phyloP scores from a whole-genome alignment of 2,888 invertebrate species.

The Orchesellides sinensis region DNA sequence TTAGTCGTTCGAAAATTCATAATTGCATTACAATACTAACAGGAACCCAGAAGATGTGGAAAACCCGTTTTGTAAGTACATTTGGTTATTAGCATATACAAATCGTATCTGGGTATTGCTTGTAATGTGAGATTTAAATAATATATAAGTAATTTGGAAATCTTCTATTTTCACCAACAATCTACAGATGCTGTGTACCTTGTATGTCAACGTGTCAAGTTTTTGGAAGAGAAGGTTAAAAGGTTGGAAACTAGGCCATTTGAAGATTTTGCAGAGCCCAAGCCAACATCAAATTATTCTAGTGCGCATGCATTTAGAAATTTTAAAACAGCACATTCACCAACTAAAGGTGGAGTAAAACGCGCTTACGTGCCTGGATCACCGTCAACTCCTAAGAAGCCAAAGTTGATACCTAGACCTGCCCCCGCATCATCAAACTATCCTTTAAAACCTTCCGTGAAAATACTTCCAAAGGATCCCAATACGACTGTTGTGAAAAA shows the following conservation, averaged over 20 bases:
- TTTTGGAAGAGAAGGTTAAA: constrained; percentile 54
- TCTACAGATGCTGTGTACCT: constrained; percentile 63
- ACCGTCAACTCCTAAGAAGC: constrained; percentile 34
- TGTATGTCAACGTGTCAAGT: constrained; percentile 54
- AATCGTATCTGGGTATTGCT: too few species aligned
- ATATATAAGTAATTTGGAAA: too few species aligned
- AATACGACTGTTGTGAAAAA: constrained; percentile 13
- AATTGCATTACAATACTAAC: constrained; percentile 4
- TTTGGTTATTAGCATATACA: constrained; percentile 1
- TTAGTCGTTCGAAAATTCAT: too few species aligned
- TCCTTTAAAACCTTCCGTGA: constrained; percentile 45
- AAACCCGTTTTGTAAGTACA: constrained; percentile 67
- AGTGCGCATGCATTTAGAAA: constrained; percentile 31
- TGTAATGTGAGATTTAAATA: background rate
- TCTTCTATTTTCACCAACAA: too few species aligned
- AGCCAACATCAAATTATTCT: constrained; percentile 42
- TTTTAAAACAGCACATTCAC: too few species aligned
- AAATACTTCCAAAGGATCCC: constrained; percentile 31
- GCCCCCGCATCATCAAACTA: constrained; percentile 18
- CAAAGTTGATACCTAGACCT: constrained; percentile 26
- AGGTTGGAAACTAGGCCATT: constrained; percentile 31
- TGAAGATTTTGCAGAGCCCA: constrained; percentile 16
- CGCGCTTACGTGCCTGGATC: constrained; percentile 3
- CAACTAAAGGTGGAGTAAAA: constrained; percentile 34
- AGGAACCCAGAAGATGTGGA: constrained; percentile 50